Base-by-base conservation (phyloP, 2,888 invertebrate genomes). In the Callosobruchus maculatus region DNA sequence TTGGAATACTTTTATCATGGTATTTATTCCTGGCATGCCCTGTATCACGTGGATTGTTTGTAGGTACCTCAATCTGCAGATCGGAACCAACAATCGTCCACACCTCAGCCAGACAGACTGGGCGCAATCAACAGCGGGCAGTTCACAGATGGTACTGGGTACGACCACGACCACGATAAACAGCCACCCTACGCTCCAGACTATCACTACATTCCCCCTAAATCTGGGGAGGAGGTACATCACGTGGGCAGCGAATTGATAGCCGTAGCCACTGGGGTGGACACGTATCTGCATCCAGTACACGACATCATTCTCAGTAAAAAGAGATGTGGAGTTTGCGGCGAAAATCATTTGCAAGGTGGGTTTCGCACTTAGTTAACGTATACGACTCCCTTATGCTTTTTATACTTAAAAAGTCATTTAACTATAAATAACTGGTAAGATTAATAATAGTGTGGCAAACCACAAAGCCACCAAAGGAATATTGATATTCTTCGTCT, bases 211-310 rank as follows among this genome's bases (percentile, higher is more conserved):
- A 70, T 31, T 21, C 71, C 22, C 20, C 67, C 67, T 30, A 68
- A 26, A n/a, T 66, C 70, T 9, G 75, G 21, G 20, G 67, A 66
- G 2, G 67, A 67, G 21, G 67, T 67, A 20, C 26, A 22, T 0
- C 21, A 67, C 18, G 71, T 71, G 18, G 66, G 67, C 3, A 71
- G 26, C 70, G 49, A 21, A 22, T 67, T 83, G 22, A 83, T 84
- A 5, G 83, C 82, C 73, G 80, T 84, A 20, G 83, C 83, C 68
- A 78, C 80, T 67, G 83, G 84, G 0, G 82, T 82, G 9, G 75
- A 82, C n/a, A 79, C 77, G 21, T 79, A 79, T 22, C 72, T 83
- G 20, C 82, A 83, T 77, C 83, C 83, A 18, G 74, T 81, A 22
- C 83, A 81, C 72, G 83, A 82, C 70, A 83, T 84, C 71, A 72